Evolutionary conservation across 2,113 vertebrate genomes (phyloP), one percentile per base, ranked within the genome.

Genomic region (Progne subis): DNA sequence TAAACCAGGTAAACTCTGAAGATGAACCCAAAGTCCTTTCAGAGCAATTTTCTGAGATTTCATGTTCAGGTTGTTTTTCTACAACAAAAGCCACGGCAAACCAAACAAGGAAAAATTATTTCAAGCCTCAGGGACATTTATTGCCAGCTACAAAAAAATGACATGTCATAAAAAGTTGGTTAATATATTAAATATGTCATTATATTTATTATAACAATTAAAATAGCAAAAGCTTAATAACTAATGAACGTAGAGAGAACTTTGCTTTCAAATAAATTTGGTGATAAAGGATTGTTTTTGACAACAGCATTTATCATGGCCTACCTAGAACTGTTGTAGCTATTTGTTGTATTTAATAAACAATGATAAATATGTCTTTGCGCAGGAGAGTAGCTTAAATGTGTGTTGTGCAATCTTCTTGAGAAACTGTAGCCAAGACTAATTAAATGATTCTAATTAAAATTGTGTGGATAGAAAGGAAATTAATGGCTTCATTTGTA

Each of bases 391-490:
- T 70, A 88, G 89, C 82, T 96, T 79, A 84, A 96, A 95, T 91
- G 90, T 59, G 90, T 67, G 63, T 31, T 91, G 85, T 93, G 94
- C 47, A 94, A 95, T 95, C 92, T 97, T 96, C 92, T 90, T 83
- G 82, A 96, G 94, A 96, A 97, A 96, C 74, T 96, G 94, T 88
- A 97, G 94, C 95, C 94, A 96, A 97, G 94, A 83, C 95, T 98
- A 97, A 98, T 98, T 97, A 98, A 98, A 97, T 95, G 79, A 91
- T 97, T 98, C 97, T 97, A 97, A 98, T 98, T 98, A 98, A 98
- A 98, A 97, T 80, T 96, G 96, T 97, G 92, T 95, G 95, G 96
- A 95, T 98, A 96, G 88, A 94, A 94, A 96, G 74, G 76, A 95
- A 98, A 98, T 97, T 95, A 98, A 97, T 97, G 94, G 86, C 95